Evolutionary conservation across 2,888 invertebrate genomes (phyloP), one percentile per base, ranked within the genome.

Genomic region (Tenthredo distinguenda): DNA sequence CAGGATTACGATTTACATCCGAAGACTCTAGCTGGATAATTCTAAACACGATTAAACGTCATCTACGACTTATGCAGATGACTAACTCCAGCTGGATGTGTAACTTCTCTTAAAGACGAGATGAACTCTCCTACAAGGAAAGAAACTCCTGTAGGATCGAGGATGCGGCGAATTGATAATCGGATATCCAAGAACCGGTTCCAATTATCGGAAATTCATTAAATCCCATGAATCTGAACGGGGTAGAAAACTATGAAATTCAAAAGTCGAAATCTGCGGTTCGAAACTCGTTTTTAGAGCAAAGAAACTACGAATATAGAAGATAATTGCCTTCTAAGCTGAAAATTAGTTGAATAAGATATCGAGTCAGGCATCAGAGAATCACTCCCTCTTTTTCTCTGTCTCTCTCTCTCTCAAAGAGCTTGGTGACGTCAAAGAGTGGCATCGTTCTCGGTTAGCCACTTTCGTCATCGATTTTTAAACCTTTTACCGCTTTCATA

Each of bases 401-500:
- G 1, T 62, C 21, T 62, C 62, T 12, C 62, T 26, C 10, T 2
- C 9, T 50, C n/a, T 55, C 55, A 62, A 62, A 26, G 26, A 26
- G 10, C 26, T 18, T 26, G 3, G 26, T 62, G 26, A 26, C 62
- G 62, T 72, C 71, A 40, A 40, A 72, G 71, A 71, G 71, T n/a
- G 40, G 71, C 71, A 40, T 47, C 43, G 76, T 47, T 26, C 26
- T 15, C 31, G 76, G 21, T 21, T 31, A 50, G 37, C 71, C 26
- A 47, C 47, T 47, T 40, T 26, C 9, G 31, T 26, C 12, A 26
- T 76, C 76, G 47, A 21, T 43, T 76, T 76, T 47, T 62, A 26
- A 76, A 76, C 76, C 26, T 76, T 76, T 76, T 76, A 76, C 76
- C 40, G 26, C 26, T 76, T 40, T 76, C 47, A 12, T 76, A 76